Percentiles rank a stretch among this genome's conserved stretches.
Conservation (phyloP, 2,113 vertebrate species). For the Leptobrachium leishanense region DNA sequence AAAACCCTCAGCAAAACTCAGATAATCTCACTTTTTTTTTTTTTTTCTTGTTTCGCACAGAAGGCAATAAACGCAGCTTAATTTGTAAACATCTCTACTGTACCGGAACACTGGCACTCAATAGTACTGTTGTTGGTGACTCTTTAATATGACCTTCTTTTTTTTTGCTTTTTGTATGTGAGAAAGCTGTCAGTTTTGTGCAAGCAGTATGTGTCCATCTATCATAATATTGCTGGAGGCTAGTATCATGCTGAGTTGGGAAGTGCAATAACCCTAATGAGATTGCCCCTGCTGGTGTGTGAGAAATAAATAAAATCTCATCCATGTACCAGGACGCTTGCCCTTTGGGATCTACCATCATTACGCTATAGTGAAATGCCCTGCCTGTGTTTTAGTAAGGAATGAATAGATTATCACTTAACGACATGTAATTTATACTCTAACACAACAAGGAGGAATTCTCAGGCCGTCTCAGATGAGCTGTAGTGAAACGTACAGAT, state of each 20-base stretch:
- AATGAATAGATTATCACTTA: constrained; percentile 5
- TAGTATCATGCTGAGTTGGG: constrained; percentile 12
- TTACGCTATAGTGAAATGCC: not conserved
- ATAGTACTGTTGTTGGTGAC: constrained; percentile 10
- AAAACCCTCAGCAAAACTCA: no score
- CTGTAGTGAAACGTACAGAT: not conserved
- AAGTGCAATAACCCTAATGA: constrained; percentile 41
- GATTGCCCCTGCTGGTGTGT: constrained; percentile 29
- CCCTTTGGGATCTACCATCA: constrained; percentile 15
- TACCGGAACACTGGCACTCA: not conserved
- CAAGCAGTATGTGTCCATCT: constrained; percentile 12
- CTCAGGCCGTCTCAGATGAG: not conserved
- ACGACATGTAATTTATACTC: constrained; percentile 13
- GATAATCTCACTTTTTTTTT: not conserved
- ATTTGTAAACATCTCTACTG: not conserved
- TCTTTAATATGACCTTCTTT: constrained; percentile 30
- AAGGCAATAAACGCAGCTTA: not conserved
- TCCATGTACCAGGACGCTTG: not conserved
- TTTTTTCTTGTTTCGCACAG: not conserved
- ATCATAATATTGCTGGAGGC: constrained; percentile 9
- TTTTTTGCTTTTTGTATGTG: not conserved
- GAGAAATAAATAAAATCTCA: constrained; percentile 6
- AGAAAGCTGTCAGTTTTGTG: constrained; percentile 3
- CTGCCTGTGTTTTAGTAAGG: not conserved
- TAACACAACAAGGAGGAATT: not conserved